Evolutionary conservation across 2,888 invertebrate species (phyloP).

Genomic region (Tuta absoluta): DNA sequence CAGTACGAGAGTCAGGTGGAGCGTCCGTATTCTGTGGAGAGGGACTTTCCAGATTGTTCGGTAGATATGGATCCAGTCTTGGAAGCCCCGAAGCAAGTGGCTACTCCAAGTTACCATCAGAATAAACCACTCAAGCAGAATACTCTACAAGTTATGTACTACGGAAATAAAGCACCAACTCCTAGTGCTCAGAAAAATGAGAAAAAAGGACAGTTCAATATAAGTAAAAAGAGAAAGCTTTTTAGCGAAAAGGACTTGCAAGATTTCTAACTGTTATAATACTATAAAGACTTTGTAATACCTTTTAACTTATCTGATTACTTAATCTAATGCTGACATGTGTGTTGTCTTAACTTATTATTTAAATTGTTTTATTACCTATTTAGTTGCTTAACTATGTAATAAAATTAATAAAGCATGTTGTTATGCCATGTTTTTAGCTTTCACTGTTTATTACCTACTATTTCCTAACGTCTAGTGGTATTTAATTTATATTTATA

Average conservation of each 20-base stretch:
- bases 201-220: slow-evolving; percentile 68
- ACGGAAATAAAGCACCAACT: slow-evolving; percentile 48
- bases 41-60: slow-evolving; percentile 38
- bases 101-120: slow-evolving; percentile 36
- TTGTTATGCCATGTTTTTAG: slow-evolving; percentile 1
- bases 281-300: neutral
- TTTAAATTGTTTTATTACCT: neutral
- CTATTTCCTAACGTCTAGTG: too few relatives aligned
- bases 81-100: slow-evolving; percentile 36
- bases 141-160: slow-evolving; percentile 65
- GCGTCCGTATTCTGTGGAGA: slow-evolving; percentile 63
- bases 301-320: neutral
- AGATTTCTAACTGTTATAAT: slow-evolving; percentile 51
- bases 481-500: neutral
- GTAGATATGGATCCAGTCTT: slow-evolving; percentile 46
- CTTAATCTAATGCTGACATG: slow-evolving; percentile 2
- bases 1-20: slow-evolving; percentile 63
- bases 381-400: neutral
- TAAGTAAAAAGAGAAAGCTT: slow-evolving; percentile 71
- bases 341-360: neutral
- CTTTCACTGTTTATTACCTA: slow-evolving; percentile 14
- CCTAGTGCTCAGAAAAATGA: slow-evolving; percentile 45
- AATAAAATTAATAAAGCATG: slow-evolving; percentile 13
- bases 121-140: slow-evolving; percentile 49
- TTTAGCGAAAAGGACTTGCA: slow-evolving; percentile 69